phyloP scores from a whole-genome alignment of 2,797 vertebrate species.

The Zonotrichia albicollis region DNA sequence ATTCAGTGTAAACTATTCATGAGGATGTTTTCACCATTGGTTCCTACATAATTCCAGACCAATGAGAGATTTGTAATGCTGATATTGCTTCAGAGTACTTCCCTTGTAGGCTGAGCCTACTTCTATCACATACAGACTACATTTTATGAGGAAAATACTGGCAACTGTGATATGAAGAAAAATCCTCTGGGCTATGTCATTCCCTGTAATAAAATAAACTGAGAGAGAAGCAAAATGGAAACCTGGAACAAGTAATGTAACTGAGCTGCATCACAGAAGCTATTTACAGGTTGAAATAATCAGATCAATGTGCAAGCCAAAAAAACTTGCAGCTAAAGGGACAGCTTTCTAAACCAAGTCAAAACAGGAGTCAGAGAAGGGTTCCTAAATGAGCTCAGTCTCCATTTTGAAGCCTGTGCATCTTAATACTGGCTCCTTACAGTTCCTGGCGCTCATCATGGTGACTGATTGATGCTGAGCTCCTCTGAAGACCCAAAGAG shows the following conservation, averaged over 20 bases:
- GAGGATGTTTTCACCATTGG: background rate
- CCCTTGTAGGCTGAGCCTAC: background rate
- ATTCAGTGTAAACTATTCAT: background rate
- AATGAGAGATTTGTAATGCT: background rate
- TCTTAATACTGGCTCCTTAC: background rate
- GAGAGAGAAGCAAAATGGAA: slow-evolving; percentile 46
- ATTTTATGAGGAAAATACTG: slow-evolving; percentile 36
- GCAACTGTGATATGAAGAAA: slow-evolving; percentile 50
- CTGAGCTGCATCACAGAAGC: background rate
- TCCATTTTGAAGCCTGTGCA: background rate
- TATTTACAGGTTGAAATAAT: slow-evolving; percentile 51
- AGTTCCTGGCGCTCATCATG: background rate
- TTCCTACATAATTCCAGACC: background rate
- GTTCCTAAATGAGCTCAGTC: background rate
- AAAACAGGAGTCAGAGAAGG: background rate
- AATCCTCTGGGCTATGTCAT: slow-evolving; percentile 32
- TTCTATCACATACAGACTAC: slow-evolving; percentile 25
- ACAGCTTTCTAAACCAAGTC: background rate
- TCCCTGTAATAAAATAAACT: slow-evolving; percentile 62
- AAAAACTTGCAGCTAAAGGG: background rate
- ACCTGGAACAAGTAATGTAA: slow-evolving; percentile 29
- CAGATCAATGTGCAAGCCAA: slow-evolving; percentile 26
- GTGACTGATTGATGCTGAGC: background rate
- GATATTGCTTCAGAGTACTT: background rate
- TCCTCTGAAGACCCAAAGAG: background rate